Evolutionary conservation across 1,140 invertebrate genomes (phyloP), one percentile per base, ranked within the genome.

Genomic region (Nephotettix cincticeps): DNA sequence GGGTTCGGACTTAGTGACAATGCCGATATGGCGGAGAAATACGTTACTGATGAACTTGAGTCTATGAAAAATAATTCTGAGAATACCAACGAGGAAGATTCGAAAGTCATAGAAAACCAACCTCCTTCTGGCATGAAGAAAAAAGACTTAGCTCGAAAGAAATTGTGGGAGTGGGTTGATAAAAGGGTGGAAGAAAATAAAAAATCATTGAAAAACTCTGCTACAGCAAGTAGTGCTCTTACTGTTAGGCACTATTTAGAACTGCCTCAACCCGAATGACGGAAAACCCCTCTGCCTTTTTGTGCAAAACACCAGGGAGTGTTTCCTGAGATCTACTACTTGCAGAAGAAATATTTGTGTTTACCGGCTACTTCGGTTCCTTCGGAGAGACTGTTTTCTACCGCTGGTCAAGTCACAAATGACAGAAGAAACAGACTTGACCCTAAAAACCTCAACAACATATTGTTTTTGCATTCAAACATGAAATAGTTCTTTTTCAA

Each of bases 301-400:
- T 51, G 47, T 51, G 47, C n/a, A 32, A 67, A 73, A 71, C 67
- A 75, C 66, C 72, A 74, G 73, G 43, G 21, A 28, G 73, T 69
- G 17, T 70, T 74, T 63, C 70, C 58, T n/a, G 72, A 74, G 69
- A 47, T 77, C 17, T 77, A 75, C 61, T 47, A 77, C 70, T 43
- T 76, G 56, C 56, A 45, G 65, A 28, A 72, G 40, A 75, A 77
- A 67, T 78, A 77, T 75, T 69, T 76, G 64, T 74, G 70, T 58
- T 74, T 77, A 64, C 76, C 77, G 56, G 78, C 73, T 17, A 76
- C 75, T 11, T 78, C 75, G 25, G 75, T 77, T 13, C 76, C 75
- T 25, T 71, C 71, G 45, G 76, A 78, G 75, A 74, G 76, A 72
- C 56, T 77, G 23, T 77, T 78, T 69, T 77, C 77, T 19, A 76